Evolutionary conservation across 1,140 invertebrate genomes (phyloP).

Genomic region (Apis cerana): DNA sequence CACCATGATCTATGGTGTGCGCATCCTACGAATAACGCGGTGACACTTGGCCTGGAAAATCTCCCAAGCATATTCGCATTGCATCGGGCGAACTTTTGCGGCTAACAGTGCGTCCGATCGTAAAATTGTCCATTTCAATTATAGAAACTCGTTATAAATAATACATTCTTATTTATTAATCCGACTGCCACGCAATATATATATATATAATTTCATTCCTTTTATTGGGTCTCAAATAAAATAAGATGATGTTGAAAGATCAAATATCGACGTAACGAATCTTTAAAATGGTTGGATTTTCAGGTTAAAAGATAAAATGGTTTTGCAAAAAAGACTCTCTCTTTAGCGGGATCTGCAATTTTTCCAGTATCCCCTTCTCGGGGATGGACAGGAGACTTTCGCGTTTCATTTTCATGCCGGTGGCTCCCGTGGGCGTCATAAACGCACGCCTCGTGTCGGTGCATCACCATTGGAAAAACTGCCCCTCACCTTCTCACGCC

Average conservation of each 20-base stretch:
- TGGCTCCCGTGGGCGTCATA: slow-evolving; percentile 54
- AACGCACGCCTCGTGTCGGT: slow-evolving; percentile 49
- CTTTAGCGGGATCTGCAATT: not conserved
- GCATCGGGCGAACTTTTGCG: slow-evolving; percentile 11
- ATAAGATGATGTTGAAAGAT: not conserved
- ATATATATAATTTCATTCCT: no score
- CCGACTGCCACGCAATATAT: no score
- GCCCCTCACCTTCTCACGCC: slow-evolving; percentile 23
- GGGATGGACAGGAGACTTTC: slow-evolving; percentile 35
- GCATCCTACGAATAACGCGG: slow-evolving; percentile 57
- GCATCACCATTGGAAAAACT: slow-evolving; percentile 61
- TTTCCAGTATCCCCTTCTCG: slow-evolving; percentile 34
- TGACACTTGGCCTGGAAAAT: slow-evolving; percentile 59
- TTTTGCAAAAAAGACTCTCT: no score
- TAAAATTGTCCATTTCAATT: slow-evolving; percentile 3
- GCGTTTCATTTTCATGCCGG: slow-evolving; percentile 61
- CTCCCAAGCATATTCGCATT: slow-evolving; percentile 45
- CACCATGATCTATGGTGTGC: slow-evolving; percentile 60
- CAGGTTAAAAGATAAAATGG: no score
- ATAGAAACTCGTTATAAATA: no score
- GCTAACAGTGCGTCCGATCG: not conserved
- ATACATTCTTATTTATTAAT: no score
- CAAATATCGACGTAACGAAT: not conserved
- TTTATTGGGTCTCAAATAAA: no score
- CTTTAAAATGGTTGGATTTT: no score